phyloP scores from a whole-genome alignment of 2,797 vertebrate genomes.

The Sparidentex hasta region DNA sequence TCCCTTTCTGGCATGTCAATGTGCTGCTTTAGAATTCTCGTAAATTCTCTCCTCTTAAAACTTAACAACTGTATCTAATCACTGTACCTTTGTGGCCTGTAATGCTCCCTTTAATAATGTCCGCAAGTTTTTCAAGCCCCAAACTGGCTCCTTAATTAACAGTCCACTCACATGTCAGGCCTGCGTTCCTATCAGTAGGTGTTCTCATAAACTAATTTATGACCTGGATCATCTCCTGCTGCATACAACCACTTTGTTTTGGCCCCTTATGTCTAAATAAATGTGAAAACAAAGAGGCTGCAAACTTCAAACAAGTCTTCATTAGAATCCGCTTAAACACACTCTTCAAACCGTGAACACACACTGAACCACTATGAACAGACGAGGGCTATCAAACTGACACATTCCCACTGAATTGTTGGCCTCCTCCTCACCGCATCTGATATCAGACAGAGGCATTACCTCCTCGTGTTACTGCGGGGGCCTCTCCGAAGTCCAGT shows the following conservation, averaged over 20 bases:
- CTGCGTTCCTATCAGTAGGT: not conserved
- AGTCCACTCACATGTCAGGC: too few species aligned
- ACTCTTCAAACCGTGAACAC: constrained; percentile 4
- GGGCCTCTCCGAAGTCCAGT: constrained; percentile 51
- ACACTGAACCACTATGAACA: constrained; percentile 18
- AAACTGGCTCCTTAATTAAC: not conserved
- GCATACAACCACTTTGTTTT: constrained; percentile 15
- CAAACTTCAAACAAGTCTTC: constrained; percentile 12
- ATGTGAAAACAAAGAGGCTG: not conserved
- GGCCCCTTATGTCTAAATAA: constrained; percentile 11
- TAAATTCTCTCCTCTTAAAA: not conserved
- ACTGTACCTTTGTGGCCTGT: not conserved
- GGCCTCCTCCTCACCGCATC: constrained; percentile 52
- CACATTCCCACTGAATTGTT: constrained; percentile 53
- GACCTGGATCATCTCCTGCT: constrained; percentile 9
- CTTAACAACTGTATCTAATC: too few species aligned
- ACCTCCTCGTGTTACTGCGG: constrained; percentile 57
- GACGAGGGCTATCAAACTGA: constrained; percentile 51
- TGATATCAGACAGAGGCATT: constrained; percentile 62
- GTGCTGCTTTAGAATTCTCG: not conserved
- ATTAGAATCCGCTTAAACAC: not conserved
- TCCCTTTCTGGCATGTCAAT: not conserved
- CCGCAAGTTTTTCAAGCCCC: constrained; percentile 13
- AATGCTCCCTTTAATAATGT: not conserved
- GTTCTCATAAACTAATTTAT: not conserved